Evolutionary conservation across 1,140 invertebrate species (phyloP), one percentile per base, ranked within the genome.

Genomic region (Drosophila sp.): DNA sequence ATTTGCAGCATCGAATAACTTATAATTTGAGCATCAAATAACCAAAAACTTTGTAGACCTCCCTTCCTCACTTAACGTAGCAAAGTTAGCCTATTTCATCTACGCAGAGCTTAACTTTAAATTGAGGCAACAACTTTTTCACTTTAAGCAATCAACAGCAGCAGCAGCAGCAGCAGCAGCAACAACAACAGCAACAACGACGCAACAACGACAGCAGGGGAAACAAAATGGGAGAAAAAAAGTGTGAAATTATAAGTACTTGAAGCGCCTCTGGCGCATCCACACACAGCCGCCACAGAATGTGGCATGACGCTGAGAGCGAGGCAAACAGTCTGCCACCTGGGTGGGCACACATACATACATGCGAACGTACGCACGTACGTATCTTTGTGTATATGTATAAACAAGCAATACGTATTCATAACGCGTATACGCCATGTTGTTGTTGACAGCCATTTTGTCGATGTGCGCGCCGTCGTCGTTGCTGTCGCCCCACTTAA

Each of bases 191-290:
- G 27, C 50, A 32, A 8, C 46, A 54, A 36, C 51, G 46, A 16
- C n/a, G n/a, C 58, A 64, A 9, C 25, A 32, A 1, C 11, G 50
- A 32, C 57, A 66, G n/a, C 14, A n/a, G 9, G 9, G 41, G 16
- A 40, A 62, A 36, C 27, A 46, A 27, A 21, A 36, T 16, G 56
- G 14, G 9, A 27, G 18, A 29, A 41, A 56, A 84, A 84, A 84
- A 84, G 81, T 86, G 81, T 86, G 81, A 86, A 86, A 86, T 86
- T 86, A 86, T 86, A 86, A 86, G 81, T 86, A 86, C 81, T 86
- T 75, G 69, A 80, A 84, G 73, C 51, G 80, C 81, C 80, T 69
- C 51, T 69, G 81, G 80, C 77, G 64, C 64, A 83, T 61, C 57
- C 45, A 48, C 38, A 40, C 8, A 43, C 41, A 18, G 36, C 4